Conservation (phyloP, 2,888 invertebrate genomes). For the Heliothis peltigera region DNA sequence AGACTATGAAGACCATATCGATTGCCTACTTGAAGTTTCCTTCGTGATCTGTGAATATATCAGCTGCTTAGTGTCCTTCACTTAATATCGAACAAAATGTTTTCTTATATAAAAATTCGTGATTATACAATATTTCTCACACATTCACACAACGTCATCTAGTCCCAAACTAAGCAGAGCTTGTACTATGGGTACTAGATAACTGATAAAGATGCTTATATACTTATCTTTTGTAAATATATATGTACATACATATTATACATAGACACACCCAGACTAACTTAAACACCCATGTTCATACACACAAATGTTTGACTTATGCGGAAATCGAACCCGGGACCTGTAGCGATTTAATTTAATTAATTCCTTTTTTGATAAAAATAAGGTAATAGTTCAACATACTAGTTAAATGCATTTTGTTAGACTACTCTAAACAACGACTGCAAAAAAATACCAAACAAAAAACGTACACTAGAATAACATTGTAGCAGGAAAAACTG, state of each 20-base stretch:
- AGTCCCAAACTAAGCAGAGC: no score
- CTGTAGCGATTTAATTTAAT: no score
- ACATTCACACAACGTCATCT: no score
- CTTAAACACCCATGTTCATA: no score
- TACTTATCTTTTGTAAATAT: no score
- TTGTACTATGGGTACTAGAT: no score
- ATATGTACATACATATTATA: no score
- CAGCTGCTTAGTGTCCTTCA: constrained; percentile 13
- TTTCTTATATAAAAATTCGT: neutral
- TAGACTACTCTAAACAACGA: neutral
- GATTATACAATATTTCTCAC: neutral
- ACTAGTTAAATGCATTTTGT: neutral
- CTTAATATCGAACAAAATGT: neutral
- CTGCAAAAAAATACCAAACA: neutral
- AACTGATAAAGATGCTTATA: no score
- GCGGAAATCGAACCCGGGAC: no score
- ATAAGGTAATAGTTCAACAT: neutral
- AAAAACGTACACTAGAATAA: neutral
- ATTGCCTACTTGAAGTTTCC: constrained; percentile 25
- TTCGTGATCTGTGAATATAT: constrained; percentile 24
- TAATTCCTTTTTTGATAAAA: neutral
- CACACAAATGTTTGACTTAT: no score
- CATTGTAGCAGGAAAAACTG: constrained; percentile 5
- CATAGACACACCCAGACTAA: no score
- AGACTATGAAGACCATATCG: constrained; percentile 16